Evolutionary conservation across 1,140 invertebrate species (phyloP), one percentile per base, ranked within the genome.

Genomic region (Nephila pilipes): DNA sequence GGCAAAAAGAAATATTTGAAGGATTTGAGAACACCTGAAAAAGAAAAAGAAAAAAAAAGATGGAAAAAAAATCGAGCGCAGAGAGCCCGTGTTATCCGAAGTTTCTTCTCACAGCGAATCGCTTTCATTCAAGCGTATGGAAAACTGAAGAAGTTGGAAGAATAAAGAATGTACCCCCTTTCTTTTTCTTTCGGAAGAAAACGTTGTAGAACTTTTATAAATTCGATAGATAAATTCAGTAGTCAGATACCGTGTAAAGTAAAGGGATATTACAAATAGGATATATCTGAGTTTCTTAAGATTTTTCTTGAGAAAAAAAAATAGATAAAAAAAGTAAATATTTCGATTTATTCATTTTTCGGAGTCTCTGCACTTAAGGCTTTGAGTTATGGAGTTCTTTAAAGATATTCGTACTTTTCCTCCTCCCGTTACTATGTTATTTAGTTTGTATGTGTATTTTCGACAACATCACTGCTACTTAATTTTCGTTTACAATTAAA

Each of bases 151-250:
- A 25, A 81, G 29, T 29, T 81, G 36, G 5, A 55, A n/a, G 80
- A 81, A 81, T 81, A 81, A 81, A 81, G 46, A 81, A 55, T 55
- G 80, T 38, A 2, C 2, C 29, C 10, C 18, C 20, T 29, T 65
- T 75, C 29, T 75, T 75, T 36, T 18, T 75, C 25, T 29, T 75
- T 75, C 38, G 25, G 4, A 20, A 81, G 46, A 46, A 55, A n/a
- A 81, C 38, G n/a, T 55, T 55, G 80, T 54, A 55, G 46, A 46
- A 81, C 80, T 81, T 81, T 81, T 54, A 81, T 81, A 81, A 81
- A 81, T 81, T 81, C 46, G 38, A 81, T 81, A 55, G 36, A 81
- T 81, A 81, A 81, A 81, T 81, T 55, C 80, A n/a, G 46, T 81
- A 81, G 38, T 25, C 80, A 54, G 36, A 55, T 54, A 55, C 80